A percentile compares a stretch with the other conserved stretches of the same genome.
These are phyloP conservation scores for Acrocera orbiculus DNA, from an alignment of 2,888 invertebrate genomes.

Conservation along the genomic window DNA sequence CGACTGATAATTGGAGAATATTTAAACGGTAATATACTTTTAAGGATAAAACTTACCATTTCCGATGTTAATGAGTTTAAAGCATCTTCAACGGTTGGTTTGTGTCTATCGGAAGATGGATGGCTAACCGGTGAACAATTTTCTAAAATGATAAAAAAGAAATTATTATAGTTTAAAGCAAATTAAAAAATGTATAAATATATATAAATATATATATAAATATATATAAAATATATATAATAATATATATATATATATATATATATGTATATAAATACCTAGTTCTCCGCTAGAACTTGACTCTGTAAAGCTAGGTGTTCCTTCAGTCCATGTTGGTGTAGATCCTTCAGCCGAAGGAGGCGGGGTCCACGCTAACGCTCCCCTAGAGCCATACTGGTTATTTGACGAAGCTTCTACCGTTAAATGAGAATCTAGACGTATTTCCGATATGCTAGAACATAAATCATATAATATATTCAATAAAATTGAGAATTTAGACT, in stretches of 20 bases:
- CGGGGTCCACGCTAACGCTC: conserved; percentile 51
- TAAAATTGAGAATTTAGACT: too few species aligned
- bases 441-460: conserved; percentile 58
- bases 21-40: conserved; percentile 1
- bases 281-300: conserved; percentile 86
- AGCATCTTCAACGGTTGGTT: conserved; percentile 49
- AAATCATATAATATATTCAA: too few species aligned
- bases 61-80: conserved; percentile 68
- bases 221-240: neutral
- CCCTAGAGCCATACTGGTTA: conserved; percentile 36
- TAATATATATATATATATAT: neutral
- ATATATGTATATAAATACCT: conserved; percentile 30
- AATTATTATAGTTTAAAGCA: too few species aligned
- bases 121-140: conserved; percentile 39
- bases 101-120: conserved; percentile 31
- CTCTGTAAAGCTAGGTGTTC: conserved; percentile 93
- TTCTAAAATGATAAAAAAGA: conserved; percentile 30
- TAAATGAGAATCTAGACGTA: conserved; percentile 45
- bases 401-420: conserved; percentile 31
- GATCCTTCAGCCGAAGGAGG: conserved; percentile 74
- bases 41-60: conserved; percentile 45
- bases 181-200: neutral
- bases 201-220: neutral
- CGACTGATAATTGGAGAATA: too few species aligned
- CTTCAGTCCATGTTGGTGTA: conserved; percentile 97